These are phyloP conservation scores for Emydocephalus ijimae DNA, from an alignment of 2,113 vertebrate species.

Conservation along the genomic window DNA sequence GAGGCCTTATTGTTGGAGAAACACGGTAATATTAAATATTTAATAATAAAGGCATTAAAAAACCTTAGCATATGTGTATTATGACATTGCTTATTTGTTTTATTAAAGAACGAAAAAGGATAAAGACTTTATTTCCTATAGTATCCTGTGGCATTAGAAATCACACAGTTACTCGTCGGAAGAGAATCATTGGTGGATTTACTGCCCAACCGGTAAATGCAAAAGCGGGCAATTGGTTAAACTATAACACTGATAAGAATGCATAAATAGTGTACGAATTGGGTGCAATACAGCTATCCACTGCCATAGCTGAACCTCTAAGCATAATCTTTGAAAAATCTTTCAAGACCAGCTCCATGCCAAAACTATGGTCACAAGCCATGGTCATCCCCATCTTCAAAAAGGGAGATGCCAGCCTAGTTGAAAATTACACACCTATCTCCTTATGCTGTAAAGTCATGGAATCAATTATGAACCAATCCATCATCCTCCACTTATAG, in stretches of 20 bases:
- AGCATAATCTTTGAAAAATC: too few relatives aligned
- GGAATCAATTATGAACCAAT: too few relatives aligned
- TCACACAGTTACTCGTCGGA: constrained; percentile 50
- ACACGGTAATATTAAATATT: not conserved
- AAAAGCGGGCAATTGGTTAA: not conserved
- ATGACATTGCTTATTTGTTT: constrained; percentile 49
- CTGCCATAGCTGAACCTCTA: too few relatives aligned
- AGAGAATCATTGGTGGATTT: constrained; percentile 74
- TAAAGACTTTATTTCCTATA: constrained; percentile 64
- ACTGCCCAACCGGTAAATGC: constrained; percentile 66
- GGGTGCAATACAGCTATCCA: not conserved
- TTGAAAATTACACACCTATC: too few relatives aligned
- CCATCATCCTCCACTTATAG: too few relatives aligned
- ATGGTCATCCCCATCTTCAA: too few relatives aligned
- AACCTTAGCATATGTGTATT: not conserved
- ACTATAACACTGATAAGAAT: not conserved
- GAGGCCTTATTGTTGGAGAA: too few relatives aligned
- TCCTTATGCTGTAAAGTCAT: too few relatives aligned
- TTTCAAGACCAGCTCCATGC: too few relatives aligned
- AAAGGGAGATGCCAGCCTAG: too few relatives aligned
- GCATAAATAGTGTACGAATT: not conserved
- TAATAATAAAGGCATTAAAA: not conserved
- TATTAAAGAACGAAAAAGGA: constrained; percentile 73
- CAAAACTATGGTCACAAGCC: too few relatives aligned
- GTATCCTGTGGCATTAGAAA: constrained; percentile 66